Percentiles rank a stretch among this genome's conserved stretches.
Conservation (phyloP, 2,797 vertebrate genomes). For the Avahi laniger region DNA sequence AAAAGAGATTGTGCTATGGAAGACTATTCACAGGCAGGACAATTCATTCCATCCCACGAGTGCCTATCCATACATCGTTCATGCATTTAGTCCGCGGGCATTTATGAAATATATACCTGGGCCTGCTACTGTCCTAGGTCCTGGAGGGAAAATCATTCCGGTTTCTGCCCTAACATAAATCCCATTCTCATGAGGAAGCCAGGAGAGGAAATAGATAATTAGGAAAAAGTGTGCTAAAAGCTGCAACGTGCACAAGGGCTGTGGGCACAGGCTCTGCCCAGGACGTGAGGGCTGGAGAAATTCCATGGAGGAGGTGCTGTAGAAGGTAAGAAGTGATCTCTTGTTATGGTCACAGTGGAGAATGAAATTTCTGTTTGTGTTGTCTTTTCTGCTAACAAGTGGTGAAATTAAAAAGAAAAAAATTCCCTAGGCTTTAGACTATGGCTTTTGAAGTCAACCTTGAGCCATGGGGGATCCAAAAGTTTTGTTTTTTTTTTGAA, state of each 20-base stretch:
- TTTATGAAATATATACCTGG: fast-evolving
- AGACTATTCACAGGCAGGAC: not conserved
- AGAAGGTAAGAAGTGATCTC: too few species aligned
- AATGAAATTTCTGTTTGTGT: not conserved
- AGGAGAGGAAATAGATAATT: not conserved
- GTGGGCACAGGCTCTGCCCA: not conserved
- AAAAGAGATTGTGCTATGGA: not conserved
- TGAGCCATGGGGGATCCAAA: not conserved
- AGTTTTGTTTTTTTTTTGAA: not conserved
- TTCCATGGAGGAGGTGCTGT: fast-evolving
- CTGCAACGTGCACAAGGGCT: too few species aligned
- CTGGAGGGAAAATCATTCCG: not conserved
- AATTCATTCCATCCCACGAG: not conserved
- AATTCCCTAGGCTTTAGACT: not conserved
- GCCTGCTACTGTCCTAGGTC: not conserved
- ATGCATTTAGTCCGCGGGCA: not conserved
- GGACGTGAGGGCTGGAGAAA: not conserved
- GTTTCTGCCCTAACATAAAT: not conserved
- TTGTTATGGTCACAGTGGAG: not conserved
- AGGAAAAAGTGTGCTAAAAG: not conserved
- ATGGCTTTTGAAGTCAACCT: not conserved
- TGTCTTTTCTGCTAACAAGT: not conserved
- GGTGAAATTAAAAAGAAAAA: not conserved
- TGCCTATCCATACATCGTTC: not conserved
- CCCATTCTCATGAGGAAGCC: not conserved